Evolutionary conservation across 2,888 invertebrate genomes (phyloP).

Genomic region (Entomobrya multifasciata): DNA sequence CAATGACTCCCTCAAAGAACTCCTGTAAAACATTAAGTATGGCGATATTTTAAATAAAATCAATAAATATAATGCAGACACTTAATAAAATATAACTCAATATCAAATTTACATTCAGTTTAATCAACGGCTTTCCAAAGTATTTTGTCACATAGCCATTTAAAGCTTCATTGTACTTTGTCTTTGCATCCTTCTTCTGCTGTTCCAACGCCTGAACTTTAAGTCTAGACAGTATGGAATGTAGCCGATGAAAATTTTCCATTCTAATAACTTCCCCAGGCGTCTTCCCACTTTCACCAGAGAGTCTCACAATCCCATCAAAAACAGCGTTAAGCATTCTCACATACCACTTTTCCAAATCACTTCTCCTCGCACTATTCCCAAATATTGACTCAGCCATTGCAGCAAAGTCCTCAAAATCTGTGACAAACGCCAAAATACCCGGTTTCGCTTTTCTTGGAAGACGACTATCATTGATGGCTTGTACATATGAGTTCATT

Average conservation of each 20-base stretch:
- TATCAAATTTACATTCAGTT: conserved; percentile 88
- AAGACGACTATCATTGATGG: conserved; percentile 89
- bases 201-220: conserved; percentile 94
- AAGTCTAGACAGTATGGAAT: conserved; percentile 91
- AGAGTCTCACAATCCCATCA: conserved; percentile 89
- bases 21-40: conserved; percentile 85
- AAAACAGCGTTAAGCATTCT: conserved; percentile 91
- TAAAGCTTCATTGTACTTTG: conserved; percentile 93
- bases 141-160: conserved; percentile 95
- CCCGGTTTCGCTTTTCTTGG: conserved; percentile 91
- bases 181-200: conserved; percentile 93
- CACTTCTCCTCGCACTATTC: conserved; percentile 91
- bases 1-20: conserved; percentile 98
- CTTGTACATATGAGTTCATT: conserved; percentile 91
- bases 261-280: conserved; percentile 95
- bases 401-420: conserved; percentile 93
- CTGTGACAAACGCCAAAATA: conserved; percentile 92
- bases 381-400: conserved; percentile 94
- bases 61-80: no score
- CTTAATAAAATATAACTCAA: no score
- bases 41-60: no score
- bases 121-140: conserved; percentile 95
- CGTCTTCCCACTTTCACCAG: conserved; percentile 93
- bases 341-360: conserved; percentile 95
- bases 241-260: conserved; percentile 98